Evolutionary conservation across 1,140 invertebrate species (phyloP), one percentile per base, ranked within the genome.

Genomic region (Drosophila persimilis): DNA sequence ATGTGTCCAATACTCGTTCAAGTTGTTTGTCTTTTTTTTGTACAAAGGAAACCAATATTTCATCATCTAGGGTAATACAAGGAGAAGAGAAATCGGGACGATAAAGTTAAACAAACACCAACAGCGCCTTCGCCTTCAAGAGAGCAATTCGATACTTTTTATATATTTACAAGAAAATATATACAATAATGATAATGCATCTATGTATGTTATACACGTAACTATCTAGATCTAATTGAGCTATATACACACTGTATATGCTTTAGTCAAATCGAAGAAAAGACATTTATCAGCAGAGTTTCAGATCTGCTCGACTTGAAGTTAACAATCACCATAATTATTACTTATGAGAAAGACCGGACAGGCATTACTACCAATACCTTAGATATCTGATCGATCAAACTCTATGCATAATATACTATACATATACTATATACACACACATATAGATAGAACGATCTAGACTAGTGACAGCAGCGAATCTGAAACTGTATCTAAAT

Each of bases 91-190:
- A 13, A 31, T 45, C 35, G 43, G 31, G 24, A 20, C 67, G 44
- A 55, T 47, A 55, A 63, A 57, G 56, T 51, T 57, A 50, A 77
- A 56, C 51, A 67, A 83, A 83, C 84, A 88, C 84, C 84, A 84
- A 79, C 61, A 84, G 84, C 83, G 84, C 84, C 84, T 88, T 88
- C 52, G 66, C 60, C 71, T 65, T 65, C 39, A 73, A 73, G 67
- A 62, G 67, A 80, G 72, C 54, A 79, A 79, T 69, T 59, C 61
- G 70, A 78, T 55, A 65, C 71, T 57, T 80, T 73, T 62, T 83
- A 59, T 65, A 73, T 48, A 74, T 71, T 60, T 50, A 81, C 69
- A 58, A 58, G 31, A 61, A 61, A 45, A 80, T 64, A 55, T 70
- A 77, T 63, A 63, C 44, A 55, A 53, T 57, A 43, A 20, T 55